Evolutionary conservation across 2,797 vertebrate genomes (phyloP).

Genomic region (Fistularia tabacaria): DNA sequence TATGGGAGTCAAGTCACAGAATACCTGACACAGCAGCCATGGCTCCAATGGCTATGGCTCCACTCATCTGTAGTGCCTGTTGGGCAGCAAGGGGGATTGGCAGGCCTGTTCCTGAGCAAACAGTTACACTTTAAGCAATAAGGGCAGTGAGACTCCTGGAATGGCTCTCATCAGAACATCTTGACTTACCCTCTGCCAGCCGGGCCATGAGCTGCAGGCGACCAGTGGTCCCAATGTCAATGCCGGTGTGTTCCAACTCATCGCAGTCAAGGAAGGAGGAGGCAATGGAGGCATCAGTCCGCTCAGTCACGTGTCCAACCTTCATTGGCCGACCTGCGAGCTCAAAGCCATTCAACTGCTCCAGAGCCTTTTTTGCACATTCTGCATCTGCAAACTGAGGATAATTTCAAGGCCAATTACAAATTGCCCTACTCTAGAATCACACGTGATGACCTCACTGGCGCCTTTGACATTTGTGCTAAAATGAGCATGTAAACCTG

Average conservation of each 20-base stretch:
- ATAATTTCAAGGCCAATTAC: background rate
- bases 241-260: conserved; percentile 90
- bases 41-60: conserved; percentile 89
- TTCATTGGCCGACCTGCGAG: conserved; percentile 96
- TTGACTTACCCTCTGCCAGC: conserved; percentile 83
- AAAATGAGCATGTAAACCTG: background rate
- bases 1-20: background rate
- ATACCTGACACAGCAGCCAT: conserved; percentile 79
- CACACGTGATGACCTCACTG: too few relatives aligned
- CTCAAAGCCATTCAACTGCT: conserved; percentile 96
- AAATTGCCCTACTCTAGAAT: too few relatives aligned
- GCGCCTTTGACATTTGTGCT: too few relatives aligned
- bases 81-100: conserved; percentile 95
- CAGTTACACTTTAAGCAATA: too few relatives aligned
- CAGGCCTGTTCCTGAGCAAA: conserved; percentile 83
- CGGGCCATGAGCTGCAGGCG: conserved; percentile 94
- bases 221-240: conserved; percentile 92
- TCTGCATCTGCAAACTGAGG: conserved; percentile 90
- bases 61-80: conserved; percentile 95
- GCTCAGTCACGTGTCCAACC: conserved; percentile 93
- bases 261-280: conserved; percentile 93
- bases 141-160: background rate
- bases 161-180: background rate
- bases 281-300: conserved; percentile 84
- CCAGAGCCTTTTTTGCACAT: conserved; percentile 95